phyloP scores from a whole-genome alignment of 2,888 invertebrate genomes.

The Deroplatys truncata region DNA sequence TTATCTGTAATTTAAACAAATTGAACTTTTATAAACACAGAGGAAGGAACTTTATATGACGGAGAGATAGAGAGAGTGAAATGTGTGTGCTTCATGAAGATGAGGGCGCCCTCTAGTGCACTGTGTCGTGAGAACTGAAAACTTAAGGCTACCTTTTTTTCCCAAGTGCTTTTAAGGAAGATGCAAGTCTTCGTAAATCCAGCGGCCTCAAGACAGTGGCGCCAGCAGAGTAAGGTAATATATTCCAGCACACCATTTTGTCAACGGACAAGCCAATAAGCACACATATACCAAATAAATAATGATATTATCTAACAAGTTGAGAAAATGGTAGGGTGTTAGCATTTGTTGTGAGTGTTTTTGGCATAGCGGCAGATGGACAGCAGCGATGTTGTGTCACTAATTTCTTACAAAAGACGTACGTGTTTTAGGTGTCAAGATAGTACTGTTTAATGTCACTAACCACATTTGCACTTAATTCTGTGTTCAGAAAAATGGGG shows the following conservation, averaged over 20 bases:
- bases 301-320: background rate
- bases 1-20: slow-evolving; percentile 8
- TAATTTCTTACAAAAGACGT: slow-evolving; percentile 10
- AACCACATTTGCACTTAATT: slow-evolving; percentile 2
- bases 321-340: background rate
- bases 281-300: background rate
- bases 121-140: background rate
- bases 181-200: slow-evolving; percentile 12
- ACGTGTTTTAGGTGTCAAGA: slow-evolving; percentile 2
- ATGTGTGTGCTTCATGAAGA: background rate
- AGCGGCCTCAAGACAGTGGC: slow-evolving; percentile 16
- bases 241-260: background rate
- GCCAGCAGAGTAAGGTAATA: background rate
- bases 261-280: background rate
- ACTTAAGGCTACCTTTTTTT: background rate
- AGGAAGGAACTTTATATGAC: background rate
- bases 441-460: slow-evolving; percentile 11
- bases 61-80: background rate
- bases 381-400: background rate
- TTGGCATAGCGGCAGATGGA: background rate
- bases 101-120: background rate
- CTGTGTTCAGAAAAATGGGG: background rate
- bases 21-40: slow-evolving; percentile 8
- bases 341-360: slow-evolving; percentile 11
- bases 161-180: slow-evolving; percentile 26